Conservation (phyloP, 2,113 vertebrate genomes). For the Recurvirostra avosetta region DNA sequence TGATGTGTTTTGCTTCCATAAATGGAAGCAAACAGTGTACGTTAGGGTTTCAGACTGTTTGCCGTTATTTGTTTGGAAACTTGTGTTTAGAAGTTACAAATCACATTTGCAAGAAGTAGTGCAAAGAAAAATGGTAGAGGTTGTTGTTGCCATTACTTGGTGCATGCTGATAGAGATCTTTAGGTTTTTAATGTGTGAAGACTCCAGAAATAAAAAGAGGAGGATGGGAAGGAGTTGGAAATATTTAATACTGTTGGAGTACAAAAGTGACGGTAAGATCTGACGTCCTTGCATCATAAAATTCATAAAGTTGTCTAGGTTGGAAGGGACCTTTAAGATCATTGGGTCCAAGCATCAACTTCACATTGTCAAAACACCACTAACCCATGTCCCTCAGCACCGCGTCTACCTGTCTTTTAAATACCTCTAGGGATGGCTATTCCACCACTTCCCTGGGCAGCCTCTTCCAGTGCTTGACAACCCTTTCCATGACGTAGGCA, state of each 20-base stretch:
- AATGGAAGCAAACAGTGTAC: rapidly evolving
- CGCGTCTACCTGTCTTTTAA: too few relatives aligned
- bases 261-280: background rate
- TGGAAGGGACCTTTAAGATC: too few relatives aligned
- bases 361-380: too few relatives aligned
- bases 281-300: background rate
- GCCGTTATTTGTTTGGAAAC: background rate
- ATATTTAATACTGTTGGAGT: background rate
- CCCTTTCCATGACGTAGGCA: background rate
- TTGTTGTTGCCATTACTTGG: background rate
- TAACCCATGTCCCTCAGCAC: too few relatives aligned
- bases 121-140: background rate
- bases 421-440: too few relatives aligned
- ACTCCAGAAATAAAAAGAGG: background rate
- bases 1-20: background rate
- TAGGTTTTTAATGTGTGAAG: background rate
- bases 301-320: too few relatives aligned
- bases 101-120: background rate
- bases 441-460: too few relatives aligned
- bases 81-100: background rate
- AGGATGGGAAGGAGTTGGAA: background rate
- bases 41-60: background rate
- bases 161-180: background rate
- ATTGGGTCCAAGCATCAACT: too few relatives aligned
- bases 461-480: too few relatives aligned